A percentile compares a stretch with the other conserved stretches of the same genome.
Evolutionary conservation across 1,140 invertebrate species (phyloP).

Genomic region (Maconellicoccus hirsutus): DNA sequence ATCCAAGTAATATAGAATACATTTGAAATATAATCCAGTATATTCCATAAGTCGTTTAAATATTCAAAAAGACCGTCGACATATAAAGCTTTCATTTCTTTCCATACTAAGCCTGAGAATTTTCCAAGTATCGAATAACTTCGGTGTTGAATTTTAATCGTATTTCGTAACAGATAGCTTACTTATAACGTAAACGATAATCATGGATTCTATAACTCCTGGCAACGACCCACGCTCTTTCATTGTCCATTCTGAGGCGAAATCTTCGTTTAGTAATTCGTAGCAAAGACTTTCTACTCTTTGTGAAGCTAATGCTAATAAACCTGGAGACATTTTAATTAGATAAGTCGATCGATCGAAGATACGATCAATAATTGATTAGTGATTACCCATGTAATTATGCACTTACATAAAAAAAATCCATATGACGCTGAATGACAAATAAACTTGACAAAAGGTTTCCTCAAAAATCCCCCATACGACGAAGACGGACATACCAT

Average conservation of each 20-base stretch:
- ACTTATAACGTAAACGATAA: constrained; percentile 75
- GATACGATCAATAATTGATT: background rate
- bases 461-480: constrained; percentile 72
- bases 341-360: background rate
- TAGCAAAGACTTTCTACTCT: constrained; percentile 62
- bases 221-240: constrained; percentile 72
- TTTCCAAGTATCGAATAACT: too few species aligned
- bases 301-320: constrained; percentile 71
- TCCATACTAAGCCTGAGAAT: constrained; percentile 69
- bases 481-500: constrained; percentile 70
- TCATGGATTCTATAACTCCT: constrained; percentile 66
- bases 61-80: constrained; percentile 79
- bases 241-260: constrained; percentile 51
- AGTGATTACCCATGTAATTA: background rate
- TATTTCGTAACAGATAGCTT: constrained; percentile 35
- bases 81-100: constrained; percentile 79
- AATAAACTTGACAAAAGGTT: constrained; percentile 90
- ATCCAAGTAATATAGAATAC: constrained; percentile 88
- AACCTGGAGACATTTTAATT: constrained; percentile 40
- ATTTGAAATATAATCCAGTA: constrained; percentile 91
- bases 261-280: constrained; percentile 57
- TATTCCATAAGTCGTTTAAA: constrained; percentile 89
- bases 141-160: background rate
- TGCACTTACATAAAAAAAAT: constrained; percentile 67
- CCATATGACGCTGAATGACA: constrained; percentile 81